Conservation (phyloP, 1,140 invertebrate genomes). For the Zeugodacus cucurbitae region DNA sequence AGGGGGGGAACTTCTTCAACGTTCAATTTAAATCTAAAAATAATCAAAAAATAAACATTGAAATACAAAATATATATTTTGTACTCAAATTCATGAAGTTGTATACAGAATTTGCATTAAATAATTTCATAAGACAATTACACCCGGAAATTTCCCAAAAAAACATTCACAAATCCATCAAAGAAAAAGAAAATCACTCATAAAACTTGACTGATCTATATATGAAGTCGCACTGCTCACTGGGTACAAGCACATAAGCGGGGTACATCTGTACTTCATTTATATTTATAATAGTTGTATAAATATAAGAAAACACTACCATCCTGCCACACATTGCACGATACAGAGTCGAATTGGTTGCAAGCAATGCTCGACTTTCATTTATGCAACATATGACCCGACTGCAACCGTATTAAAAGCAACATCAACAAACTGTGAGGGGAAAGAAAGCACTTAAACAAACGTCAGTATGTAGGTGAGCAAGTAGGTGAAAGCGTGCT, state of each 20-base stretch:
- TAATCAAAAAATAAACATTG: too few species aligned
- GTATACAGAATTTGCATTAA: too few species aligned
- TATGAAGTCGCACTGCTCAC: background rate
- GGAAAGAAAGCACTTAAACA: background rate
- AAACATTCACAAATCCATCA: too few species aligned
- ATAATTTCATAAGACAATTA: too few species aligned
- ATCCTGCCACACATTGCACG: too few species aligned
- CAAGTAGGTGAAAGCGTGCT: background rate
- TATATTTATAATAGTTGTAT: too few species aligned
- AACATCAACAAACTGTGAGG: background rate
- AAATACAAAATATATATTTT: too few species aligned
- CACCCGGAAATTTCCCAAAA: too few species aligned
- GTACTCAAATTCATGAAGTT: too few species aligned
- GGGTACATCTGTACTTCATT: background rate
- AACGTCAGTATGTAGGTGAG: background rate
- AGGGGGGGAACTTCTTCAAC: too few species aligned
- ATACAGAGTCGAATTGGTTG: background rate
- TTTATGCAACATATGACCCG: background rate
- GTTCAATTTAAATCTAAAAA: too few species aligned
- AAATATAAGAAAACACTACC: background rate
- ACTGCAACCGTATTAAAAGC: background rate
- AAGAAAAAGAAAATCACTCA: too few species aligned
- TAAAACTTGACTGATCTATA: background rate
- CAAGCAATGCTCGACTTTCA: background rate
- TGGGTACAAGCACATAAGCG: background rate